Conservation (phyloP, 2,888 invertebrate species). For the Yponomeuta cagnagella region DNA sequence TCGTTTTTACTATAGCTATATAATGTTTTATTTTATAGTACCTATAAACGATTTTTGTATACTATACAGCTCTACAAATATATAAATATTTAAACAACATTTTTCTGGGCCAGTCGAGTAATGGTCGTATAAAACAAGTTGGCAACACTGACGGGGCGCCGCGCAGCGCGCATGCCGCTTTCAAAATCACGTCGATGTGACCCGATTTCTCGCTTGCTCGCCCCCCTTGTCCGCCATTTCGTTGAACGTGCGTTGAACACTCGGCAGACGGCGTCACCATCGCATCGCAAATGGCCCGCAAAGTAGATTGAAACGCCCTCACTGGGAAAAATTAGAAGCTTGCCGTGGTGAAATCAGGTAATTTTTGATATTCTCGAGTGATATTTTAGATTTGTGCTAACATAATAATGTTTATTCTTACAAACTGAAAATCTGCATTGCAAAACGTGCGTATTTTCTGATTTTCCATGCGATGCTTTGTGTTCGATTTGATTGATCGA, state of each 20-base stretch:
- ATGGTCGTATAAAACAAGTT: not conserved
- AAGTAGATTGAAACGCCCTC: slow-evolving; percentile 63
- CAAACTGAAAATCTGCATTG: slow-evolving; percentile 17
- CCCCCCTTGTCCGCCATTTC: slow-evolving; percentile 3
- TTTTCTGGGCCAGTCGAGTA: not conserved
- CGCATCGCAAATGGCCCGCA: not conserved
- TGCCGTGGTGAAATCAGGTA: slow-evolving; percentile 28
- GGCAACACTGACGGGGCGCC: not conserved
- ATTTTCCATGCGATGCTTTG: slow-evolving; percentile 20
- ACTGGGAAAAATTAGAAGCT: slow-evolving; percentile 56
- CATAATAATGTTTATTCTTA: slow-evolving; percentile 18
- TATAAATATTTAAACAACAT: no score
- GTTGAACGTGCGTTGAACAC: not conserved
- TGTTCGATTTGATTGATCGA: not conserved
- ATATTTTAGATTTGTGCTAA: slow-evolving; percentile 27
- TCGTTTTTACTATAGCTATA: no score
- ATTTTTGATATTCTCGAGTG: slow-evolving; percentile 8
- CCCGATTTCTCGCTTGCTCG: no score
- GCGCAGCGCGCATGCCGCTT: not conserved
- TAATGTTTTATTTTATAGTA: no score
- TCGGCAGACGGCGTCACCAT: not conserved
- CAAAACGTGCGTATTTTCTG: slow-evolving; percentile 20
- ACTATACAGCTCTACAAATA: no score
- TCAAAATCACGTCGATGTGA: no score
- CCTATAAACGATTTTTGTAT: no score